A percentile compares a stretch with the other conserved stretches of the same genome.
These are phyloP conservation scores for Periophthalmus modestus DNA, from an alignment of 2,113 vertebrate species.

Conservation along the genomic window DNA sequence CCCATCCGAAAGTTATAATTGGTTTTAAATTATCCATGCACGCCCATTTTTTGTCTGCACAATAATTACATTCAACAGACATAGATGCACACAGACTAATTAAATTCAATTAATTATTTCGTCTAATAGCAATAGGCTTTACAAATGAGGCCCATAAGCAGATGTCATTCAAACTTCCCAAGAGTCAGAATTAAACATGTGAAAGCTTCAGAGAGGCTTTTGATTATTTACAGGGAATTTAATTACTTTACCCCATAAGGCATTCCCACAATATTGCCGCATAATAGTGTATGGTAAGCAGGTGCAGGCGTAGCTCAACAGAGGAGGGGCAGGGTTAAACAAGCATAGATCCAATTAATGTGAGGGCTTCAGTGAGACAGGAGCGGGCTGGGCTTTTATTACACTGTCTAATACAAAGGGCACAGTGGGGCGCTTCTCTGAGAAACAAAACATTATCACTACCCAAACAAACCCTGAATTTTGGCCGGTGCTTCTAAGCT, in stretches of 20 bases:
- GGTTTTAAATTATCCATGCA: too few relatives aligned
- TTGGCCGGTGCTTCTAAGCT: background rate
- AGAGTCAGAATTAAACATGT: conserved; percentile 27
- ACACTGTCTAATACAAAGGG: background rate
- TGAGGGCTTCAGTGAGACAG: conserved; percentile 6
- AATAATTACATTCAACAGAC: background rate
- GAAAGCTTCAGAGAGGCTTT: background rate
- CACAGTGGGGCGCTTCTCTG: background rate
- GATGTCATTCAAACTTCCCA: conserved; percentile 11
- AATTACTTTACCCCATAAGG: conserved; percentile 21
- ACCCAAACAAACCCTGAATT: background rate
- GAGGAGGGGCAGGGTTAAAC: conserved; percentile 25
- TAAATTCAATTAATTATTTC: background rate
- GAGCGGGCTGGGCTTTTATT: conserved; percentile 8
- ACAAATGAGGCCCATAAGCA: background rate
- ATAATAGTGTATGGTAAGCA: conserved; percentile 10
- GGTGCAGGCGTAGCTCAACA: conserved; percentile 6
- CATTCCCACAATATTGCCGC: background rate
- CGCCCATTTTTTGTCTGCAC: background rate
- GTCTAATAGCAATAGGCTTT: background rate
- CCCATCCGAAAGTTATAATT: too few relatives aligned
- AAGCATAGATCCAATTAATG: conserved; percentile 41
- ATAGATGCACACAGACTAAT: background rate
- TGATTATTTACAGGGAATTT: conserved; percentile 35
- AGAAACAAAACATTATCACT: background rate